Conservation (phyloP, 2,888 invertebrate genomes). For the Apoda limacodes region DNA sequence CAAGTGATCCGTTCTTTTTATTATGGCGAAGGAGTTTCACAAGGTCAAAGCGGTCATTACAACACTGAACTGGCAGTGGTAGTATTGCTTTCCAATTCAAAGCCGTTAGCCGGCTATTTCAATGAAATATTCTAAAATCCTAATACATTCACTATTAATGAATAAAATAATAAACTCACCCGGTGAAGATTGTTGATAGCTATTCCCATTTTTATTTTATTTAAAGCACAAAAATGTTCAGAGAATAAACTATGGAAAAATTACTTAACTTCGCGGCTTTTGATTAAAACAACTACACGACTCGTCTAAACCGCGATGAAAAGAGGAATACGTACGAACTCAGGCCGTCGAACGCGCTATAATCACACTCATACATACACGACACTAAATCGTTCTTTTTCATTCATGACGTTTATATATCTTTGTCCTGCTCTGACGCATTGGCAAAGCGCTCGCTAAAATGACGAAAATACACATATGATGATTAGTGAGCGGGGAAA, state of each 20-base stretch:
- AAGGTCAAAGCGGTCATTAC: conserved; percentile 70
- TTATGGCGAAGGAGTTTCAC: conserved; percentile 64
- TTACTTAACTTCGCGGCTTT: conserved; percentile 4
- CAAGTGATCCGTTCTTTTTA: too few species aligned
- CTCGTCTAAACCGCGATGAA: conserved; percentile 49
- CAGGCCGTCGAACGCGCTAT: conserved; percentile 34
- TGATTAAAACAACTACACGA: conserved; percentile 34
- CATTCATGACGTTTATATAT: conserved; percentile 55
- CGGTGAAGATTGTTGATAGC: conserved; percentile 51
- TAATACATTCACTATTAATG: not conserved
- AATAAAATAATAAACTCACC: conserved; percentile 36
- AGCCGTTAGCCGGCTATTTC: conserved; percentile 41
- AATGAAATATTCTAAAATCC: conserved; percentile 17
- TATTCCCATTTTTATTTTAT: conserved; percentile 50
- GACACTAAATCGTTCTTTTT: conserved; percentile 46
- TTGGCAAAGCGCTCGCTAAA: conserved; percentile 21
- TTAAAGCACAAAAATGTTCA: conserved; percentile 24
- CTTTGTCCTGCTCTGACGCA: conserved; percentile 43
- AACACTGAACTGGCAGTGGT: conserved; percentile 30
- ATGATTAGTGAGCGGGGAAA: conserved; percentile 5
- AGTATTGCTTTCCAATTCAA: conserved; percentile 61
- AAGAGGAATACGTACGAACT: conserved; percentile 56
- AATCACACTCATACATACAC: conserved; percentile 17
- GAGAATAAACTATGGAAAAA: too few species aligned
- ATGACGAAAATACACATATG: conserved; percentile 20